Conservation (phyloP, 1,140 invertebrate genomes). For the Periplaneta americana region DNA sequence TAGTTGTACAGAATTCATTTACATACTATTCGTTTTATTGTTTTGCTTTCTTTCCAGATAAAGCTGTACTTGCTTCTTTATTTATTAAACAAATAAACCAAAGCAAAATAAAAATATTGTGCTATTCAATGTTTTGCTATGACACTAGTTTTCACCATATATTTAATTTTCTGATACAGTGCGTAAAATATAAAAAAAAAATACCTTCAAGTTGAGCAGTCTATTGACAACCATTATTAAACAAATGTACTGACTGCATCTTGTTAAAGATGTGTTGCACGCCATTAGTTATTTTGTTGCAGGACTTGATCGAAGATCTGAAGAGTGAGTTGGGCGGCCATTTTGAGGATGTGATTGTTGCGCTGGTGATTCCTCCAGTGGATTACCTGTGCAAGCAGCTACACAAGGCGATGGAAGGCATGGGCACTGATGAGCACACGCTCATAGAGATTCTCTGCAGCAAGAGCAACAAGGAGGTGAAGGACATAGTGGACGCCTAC, state of each 20-base stretch:
- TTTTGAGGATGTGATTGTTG: slow-evolving; percentile 72
- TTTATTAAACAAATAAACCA: too few species aligned
- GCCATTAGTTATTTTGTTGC: slow-evolving; percentile 17
- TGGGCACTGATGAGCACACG: slow-evolving; percentile 53
- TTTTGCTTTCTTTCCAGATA: too few species aligned
- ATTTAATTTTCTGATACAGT: not conserved
- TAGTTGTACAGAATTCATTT: too few species aligned
- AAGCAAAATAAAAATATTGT: too few species aligned
- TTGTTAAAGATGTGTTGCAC: not conserved
- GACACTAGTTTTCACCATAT: not conserved
- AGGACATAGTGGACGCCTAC: slow-evolving; percentile 55
- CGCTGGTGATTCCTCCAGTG: slow-evolving; percentile 59
- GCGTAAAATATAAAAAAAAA: too few species aligned
- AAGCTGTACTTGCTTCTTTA: too few species aligned
- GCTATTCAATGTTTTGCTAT: not conserved
- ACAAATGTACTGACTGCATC: not conserved
- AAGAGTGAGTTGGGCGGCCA: slow-evolving; percentile 70
- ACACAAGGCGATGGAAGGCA: slow-evolving; percentile 57
- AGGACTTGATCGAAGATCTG: slow-evolving; percentile 68
- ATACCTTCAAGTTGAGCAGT: too few species aligned
- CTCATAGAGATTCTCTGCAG: slow-evolving; percentile 68
- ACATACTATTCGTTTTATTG: too few species aligned
- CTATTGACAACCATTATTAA: too few species aligned
- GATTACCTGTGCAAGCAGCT: slow-evolving; percentile 67
- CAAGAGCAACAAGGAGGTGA: slow-evolving; percentile 57